A percentile compares a stretch with the other conserved stretches of the same genome.
These are phyloP conservation scores for Dasyprocta punctata DNA, from an alignment of 2,113 vertebrate species.

Conservation along the genomic window DNA sequence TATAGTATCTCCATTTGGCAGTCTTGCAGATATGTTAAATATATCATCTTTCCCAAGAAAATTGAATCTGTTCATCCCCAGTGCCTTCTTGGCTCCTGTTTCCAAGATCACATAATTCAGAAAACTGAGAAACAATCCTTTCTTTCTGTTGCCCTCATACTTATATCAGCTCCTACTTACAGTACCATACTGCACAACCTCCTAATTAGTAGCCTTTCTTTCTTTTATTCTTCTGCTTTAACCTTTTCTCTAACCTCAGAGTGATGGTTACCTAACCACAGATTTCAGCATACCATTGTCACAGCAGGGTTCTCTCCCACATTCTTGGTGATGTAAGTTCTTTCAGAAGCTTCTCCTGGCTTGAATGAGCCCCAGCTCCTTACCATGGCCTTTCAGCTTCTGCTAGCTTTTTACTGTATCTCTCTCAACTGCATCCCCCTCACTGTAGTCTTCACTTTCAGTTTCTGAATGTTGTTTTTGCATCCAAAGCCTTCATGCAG, in stretches of 20 bases:
- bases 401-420: background rate
- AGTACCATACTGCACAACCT: background rate
- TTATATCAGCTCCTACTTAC: background rate
- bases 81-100: background rate
- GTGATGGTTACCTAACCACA: background rate
- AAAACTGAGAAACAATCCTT: background rate
- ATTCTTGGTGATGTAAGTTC: background rate
- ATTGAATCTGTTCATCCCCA: background rate
- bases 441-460: background rate
- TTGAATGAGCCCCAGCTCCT: background rate
- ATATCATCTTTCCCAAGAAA: background rate
- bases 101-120: background rate
- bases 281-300: background rate
- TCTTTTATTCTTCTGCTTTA: background rate
- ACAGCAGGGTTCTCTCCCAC: background rate
- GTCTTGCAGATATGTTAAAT: background rate
- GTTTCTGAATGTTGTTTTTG: background rate
- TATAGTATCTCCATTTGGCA: background rate
- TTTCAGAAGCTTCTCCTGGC: background rate
- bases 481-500: background rate
- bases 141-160: background rate
- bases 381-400: no score
- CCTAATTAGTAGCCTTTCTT: background rate
- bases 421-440: background rate
- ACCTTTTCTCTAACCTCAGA: background rate